Percentiles rank a stretch among this genome's conserved stretches.
phyloP scores from a whole-genome alignment of 2,113 vertebrate genomes.

The Phocoena sinus region DNA sequence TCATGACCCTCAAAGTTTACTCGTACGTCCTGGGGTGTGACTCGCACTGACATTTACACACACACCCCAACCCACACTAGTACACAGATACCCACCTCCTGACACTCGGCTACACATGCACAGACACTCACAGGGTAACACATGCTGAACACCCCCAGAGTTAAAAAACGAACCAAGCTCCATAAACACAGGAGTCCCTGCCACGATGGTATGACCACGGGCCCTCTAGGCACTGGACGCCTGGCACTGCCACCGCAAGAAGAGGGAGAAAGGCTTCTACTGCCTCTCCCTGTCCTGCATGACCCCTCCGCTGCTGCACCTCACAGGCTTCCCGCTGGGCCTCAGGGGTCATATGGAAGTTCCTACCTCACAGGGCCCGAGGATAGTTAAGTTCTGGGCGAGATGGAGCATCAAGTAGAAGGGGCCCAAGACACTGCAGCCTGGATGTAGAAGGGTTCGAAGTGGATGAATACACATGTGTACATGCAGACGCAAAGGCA shows the following conservation, averaged over 20 bases:
- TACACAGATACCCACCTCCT: not conserved
- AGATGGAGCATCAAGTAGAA: not conserved
- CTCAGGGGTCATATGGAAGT: not conserved
- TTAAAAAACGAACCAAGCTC: not conserved
- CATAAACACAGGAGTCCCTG: not conserved
- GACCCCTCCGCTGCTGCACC: too few relatives aligned
- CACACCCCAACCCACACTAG: not conserved
- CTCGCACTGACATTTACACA: not conserved
- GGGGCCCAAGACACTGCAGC: not conserved
- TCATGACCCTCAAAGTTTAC: not conserved
- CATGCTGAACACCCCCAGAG: not conserved
- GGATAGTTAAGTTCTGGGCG: not conserved
- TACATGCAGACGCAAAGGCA: fast-evolving
- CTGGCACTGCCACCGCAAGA: fast-evolving
- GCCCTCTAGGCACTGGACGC: not conserved
- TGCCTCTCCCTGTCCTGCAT: not conserved
- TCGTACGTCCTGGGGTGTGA: not conserved
- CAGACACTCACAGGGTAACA: not conserved
- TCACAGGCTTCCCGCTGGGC: not conserved
- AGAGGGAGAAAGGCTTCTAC: not conserved
- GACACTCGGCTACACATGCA: not conserved
- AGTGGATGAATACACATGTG: not conserved
- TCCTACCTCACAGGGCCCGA: not conserved
- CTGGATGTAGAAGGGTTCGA: not conserved
- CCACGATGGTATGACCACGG: not conserved